Evolutionary conservation across 2,888 invertebrate species (phyloP), one percentile per base, ranked within the genome.

Genomic region (Dasypolia templi): DNA sequence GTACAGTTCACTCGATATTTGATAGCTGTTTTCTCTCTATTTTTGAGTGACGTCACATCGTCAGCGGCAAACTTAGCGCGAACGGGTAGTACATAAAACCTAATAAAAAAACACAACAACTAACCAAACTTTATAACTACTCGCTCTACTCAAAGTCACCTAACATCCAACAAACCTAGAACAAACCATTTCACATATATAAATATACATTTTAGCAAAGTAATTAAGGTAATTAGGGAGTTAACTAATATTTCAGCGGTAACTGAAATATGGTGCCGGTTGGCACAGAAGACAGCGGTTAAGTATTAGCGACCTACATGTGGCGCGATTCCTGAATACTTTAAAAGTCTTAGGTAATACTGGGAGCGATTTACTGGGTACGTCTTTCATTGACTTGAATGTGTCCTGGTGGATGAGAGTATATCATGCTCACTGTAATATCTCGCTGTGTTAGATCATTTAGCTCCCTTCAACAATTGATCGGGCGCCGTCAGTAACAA

Each of bases 241-340:
- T 80, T 80, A 77, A 63, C 62, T 84, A 77, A 84, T 86, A 86
- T 84, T 88, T 83, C 70, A 82, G 75, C 62, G 75, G 72, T 80
- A 81, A 83, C 71, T 83, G 72, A 86, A 83, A 76, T 77, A 79
- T 80, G 81, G 78, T 79, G 83, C 83, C 81, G 84, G 85, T 79
- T 86, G 64, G 77, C 69, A 68, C 66, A 72, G 69, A 83, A 84
- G 87, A 88, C 89, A 86, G 85, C 81, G 69, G 80, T 86, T 83
- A 89, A 87, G 84, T 88, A 89, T 87, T 79, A 83, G 77, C 82
- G 81, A 72, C 86, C 90, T 83, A 86, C 85, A 89, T 89, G 76
- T 78, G 77, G 72, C 64, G 65, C 84, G 78, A 87, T 89, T 89
- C 85, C 75, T 79, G 86, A 89, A 91, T 89, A 81, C 80, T 86